Percentiles rank a stretch among this genome's conserved stretches.
Evolutionary conservation across 1,140 invertebrate species (phyloP).

Genomic region (Sitobion miscanthi): DNA sequence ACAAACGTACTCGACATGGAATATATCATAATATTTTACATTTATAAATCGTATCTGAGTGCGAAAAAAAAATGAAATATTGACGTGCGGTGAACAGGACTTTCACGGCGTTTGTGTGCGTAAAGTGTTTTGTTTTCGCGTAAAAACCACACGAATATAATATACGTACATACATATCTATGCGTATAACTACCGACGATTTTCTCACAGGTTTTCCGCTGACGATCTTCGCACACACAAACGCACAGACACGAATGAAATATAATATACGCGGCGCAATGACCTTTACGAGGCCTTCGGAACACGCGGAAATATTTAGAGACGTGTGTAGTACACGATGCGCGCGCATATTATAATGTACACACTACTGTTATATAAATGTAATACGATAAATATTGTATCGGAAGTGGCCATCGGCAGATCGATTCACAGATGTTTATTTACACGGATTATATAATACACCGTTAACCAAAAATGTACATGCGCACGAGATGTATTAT

Average conservation of each 20-base stretch:
- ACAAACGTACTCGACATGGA: not conserved
- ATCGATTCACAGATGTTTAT: not conserved
- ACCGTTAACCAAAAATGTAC: not conserved
- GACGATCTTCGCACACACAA: not conserved
- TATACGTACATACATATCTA: not conserved
- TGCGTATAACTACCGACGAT: not conserved
- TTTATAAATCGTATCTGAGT: not conserved
- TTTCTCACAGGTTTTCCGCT: constrained; percentile 38
- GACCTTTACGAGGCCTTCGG: constrained; percentile 42
- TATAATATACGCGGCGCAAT: not conserved
- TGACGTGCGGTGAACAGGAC: not conserved
- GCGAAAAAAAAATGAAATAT: not conserved
- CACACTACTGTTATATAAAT: not conserved
- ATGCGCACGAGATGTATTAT: not conserved
- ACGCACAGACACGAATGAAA: not conserved
- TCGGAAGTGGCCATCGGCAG: not conserved
- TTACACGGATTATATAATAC: not conserved
- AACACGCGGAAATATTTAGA: not conserved
- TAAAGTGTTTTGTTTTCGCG: not conserved
- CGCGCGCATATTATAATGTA: not conserved
- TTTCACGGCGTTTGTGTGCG: not conserved
- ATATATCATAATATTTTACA: not conserved
- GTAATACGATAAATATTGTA: not conserved
- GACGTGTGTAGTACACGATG: not conserved
- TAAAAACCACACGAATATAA: constrained; percentile 10